Evolutionary conservation across 1,140 invertebrate species (phyloP).

Genomic region (Elymnias hypermnestra): DNA sequence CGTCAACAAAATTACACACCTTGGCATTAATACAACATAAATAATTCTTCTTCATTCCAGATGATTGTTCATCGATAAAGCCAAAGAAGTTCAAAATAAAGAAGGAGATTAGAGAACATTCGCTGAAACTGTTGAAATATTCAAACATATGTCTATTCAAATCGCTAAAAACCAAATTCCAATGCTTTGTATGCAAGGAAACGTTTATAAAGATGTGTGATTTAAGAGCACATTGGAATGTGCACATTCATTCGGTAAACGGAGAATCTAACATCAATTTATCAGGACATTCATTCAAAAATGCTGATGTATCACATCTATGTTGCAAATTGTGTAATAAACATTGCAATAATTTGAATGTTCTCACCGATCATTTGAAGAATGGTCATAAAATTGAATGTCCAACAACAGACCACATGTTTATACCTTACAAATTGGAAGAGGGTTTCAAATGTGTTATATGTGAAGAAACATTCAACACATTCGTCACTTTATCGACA

Average conservation of each 20-base stretch:
- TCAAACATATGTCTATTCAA: conserved; percentile 41
- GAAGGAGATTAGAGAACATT: conserved; percentile 20
- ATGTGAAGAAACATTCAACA: conserved; percentile 30
- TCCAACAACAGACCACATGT: conserved; percentile 16
- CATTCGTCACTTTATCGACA: conserved; percentile 23
- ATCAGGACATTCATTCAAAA: conserved; percentile 27
- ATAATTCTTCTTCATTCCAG: neutral
- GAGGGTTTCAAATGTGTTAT: conserved; percentile 27
- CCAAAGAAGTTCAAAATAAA: neutral
- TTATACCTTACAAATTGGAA: conserved; percentile 28
- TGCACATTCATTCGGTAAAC: conserved; percentile 22
- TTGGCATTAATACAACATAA: no score
- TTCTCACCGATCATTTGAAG: conserved; percentile 10
- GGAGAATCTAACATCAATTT: conserved; percentile 20
- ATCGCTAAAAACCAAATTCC: conserved; percentile 37
- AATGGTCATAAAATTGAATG: neutral
- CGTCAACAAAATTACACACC: no score
- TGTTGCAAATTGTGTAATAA: conserved; percentile 28
- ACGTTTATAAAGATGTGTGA: conserved; percentile 23
- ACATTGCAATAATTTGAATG: conserved; percentile 15
- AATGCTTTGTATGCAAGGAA: conserved; percentile 30
- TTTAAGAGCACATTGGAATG: conserved; percentile 26
- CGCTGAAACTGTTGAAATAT: conserved; percentile 30
- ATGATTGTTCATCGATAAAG: neutral
- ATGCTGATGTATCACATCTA: conserved; percentile 35